Conservation (phyloP, 2,888 invertebrate genomes). For the Crioceris asparagi region DNA sequence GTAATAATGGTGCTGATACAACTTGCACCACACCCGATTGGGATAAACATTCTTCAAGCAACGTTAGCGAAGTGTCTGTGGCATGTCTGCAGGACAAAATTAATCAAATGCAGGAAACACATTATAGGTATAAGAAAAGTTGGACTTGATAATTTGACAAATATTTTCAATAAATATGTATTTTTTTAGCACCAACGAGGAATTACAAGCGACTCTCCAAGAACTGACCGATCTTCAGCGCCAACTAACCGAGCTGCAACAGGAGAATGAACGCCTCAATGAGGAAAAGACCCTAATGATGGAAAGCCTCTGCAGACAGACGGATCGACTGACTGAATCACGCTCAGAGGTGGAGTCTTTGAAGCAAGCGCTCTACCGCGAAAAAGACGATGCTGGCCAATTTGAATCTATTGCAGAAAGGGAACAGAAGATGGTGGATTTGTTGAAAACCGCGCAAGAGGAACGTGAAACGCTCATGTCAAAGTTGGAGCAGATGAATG, state of each 20-base stretch:
- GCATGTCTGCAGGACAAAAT: constrained; percentile 90
- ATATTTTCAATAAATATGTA: constrained; percentile 1
- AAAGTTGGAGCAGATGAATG: constrained; percentile 69
- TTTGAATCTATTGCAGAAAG: constrained; percentile 55
- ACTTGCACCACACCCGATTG: constrained; percentile 75
- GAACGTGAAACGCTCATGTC: constrained; percentile 61
- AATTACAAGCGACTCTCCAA: constrained; percentile 86
- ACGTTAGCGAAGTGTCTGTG: constrained; percentile 79
- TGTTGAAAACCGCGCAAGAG: constrained; percentile 74
- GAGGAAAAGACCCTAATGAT: constrained; percentile 85
- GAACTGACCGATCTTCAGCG: constrained; percentile 84
- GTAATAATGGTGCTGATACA: constrained; percentile 41
- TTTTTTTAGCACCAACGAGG: constrained; percentile 68
- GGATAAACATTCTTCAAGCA: constrained; percentile 85
- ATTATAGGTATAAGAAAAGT: constrained; percentile 48
- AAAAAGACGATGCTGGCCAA: constrained; percentile 46
- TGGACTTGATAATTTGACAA: not conserved
- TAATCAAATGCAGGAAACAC: constrained; percentile 85
- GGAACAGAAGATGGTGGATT: constrained; percentile 72
- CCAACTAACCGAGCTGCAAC: constrained; percentile 75
- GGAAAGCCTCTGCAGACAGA: constrained; percentile 84
- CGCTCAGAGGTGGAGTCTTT: constrained; percentile 75
- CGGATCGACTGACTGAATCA: constrained; percentile 82
- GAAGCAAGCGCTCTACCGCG: constrained; percentile 64
- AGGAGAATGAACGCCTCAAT: constrained; percentile 75